Evolutionary conservation across 1,140 invertebrate species (phyloP).

Genomic region (Lamellibrachia luymesi): DNA sequence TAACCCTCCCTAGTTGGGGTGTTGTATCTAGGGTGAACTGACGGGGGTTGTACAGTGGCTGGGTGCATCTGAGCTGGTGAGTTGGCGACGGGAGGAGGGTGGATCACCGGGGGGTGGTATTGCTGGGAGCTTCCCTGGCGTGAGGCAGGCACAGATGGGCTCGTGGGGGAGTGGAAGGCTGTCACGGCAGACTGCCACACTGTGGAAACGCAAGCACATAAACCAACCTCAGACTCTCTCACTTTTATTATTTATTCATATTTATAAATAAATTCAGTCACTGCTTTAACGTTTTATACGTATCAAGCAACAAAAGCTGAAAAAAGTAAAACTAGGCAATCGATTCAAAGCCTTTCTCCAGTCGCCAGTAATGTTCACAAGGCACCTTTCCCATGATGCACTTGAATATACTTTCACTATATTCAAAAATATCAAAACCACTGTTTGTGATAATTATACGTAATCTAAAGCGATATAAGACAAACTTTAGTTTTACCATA

Average conservation of each 20-base stretch:
- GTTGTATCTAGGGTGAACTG: background rate
- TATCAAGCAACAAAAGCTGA: background rate
- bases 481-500: background rate
- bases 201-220: background rate
- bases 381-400: background rate
- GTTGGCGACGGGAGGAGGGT: background rate
- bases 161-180: background rate
- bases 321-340: background rate
- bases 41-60: background rate
- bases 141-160: background rate
- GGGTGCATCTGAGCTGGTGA: background rate
- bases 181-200: background rate
- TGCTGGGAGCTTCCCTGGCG: background rate
- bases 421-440: background rate
- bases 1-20: background rate
- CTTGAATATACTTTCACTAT: background rate
- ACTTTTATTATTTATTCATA: background rate
- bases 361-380: background rate
- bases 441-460: background rate
- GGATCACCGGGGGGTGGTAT: background rate
- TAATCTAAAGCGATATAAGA: background rate
- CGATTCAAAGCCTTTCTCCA: background rate
- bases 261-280: background rate
- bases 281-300: background rate
- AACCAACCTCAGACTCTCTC: background rate